phyloP scores from a whole-genome alignment of 2,113 vertebrate species.

The Aldabrachelys gigantea region DNA sequence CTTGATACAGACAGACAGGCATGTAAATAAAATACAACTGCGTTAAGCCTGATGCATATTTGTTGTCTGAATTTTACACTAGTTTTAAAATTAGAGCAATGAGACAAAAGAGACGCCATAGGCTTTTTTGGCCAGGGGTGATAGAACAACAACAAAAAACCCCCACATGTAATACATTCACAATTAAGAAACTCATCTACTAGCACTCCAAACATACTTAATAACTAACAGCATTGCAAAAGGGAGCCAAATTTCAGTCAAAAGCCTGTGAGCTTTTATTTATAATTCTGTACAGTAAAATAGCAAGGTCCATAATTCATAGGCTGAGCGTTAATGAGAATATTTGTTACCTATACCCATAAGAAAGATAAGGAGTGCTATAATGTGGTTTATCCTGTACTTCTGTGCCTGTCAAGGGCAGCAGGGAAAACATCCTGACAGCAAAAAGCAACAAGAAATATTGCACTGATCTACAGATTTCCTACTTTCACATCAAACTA shows the following conservation, averaged over 20 bases:
- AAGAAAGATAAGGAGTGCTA: constrained; percentile 79
- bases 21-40: constrained; percentile 18
- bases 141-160: not conserved
- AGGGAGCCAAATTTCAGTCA: constrained; percentile 39
- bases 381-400: constrained; percentile 74
- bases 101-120: not conserved
- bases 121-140: not conserved
- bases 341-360: constrained; percentile 79
- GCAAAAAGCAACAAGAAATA: constrained; percentile 82
- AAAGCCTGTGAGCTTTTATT: constrained; percentile 41
- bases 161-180: not conserved
- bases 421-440: constrained; percentile 76
- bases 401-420: constrained; percentile 76
- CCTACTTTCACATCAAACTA: constrained; percentile 77
- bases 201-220: not conserved
- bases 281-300: constrained; percentile 78
- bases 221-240: constrained; percentile 24
- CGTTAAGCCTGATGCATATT: not conserved
- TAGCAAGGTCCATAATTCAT: constrained; percentile 76
- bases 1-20: not conserved
- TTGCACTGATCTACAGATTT: constrained; percentile 79
- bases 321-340: constrained; percentile 77
- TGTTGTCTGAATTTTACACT: not conserved
- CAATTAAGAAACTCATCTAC: constrained; percentile 1
- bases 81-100: not conserved